Percentiles rank a stretch among this genome's conserved stretches.
phyloP scores from a whole-genome alignment of 2,113 vertebrate genomes.

The Hippocampus zosterae region DNA sequence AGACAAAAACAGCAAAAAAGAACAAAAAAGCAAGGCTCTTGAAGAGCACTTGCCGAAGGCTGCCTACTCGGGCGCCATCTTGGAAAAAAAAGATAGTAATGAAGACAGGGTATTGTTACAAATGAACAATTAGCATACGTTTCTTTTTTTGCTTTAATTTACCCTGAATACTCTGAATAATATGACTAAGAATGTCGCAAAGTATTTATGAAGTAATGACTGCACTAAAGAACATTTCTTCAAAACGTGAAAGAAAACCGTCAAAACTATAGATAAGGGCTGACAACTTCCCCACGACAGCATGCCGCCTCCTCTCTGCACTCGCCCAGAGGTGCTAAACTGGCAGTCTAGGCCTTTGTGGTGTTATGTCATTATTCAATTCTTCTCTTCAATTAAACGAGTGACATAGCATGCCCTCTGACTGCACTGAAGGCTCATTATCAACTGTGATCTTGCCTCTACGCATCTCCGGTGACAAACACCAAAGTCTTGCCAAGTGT shows the following conservation, averaged over 20 bases:
- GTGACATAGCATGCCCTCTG: conserved; percentile 45
- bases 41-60: too few relatives aligned
- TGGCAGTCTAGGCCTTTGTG: conserved; percentile 34
- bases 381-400: conserved; percentile 45
- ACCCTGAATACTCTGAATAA: conserved; percentile 25
- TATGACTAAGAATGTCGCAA: conserved; percentile 21
- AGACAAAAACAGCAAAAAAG: too few relatives aligned
- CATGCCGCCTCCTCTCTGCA: neutral
- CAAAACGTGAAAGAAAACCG: conserved; percentile 2
- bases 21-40: too few relatives aligned
- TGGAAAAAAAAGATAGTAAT: too few relatives aligned
- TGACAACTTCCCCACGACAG: neutral
- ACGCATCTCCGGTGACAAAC: conserved; percentile 19
- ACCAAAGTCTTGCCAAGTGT: conserved; percentile 20
- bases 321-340: conserved; percentile 32
- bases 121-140: conserved; percentile 40
- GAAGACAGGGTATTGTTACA: conserved; percentile 38
- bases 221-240: neutral
- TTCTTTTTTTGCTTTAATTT: conserved; percentile 28
- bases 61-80: too few relatives aligned
- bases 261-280: neutral
- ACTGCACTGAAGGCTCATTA: conserved; percentile 19
- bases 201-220: conserved; percentile 28
- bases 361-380: conserved; percentile 34
- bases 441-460: conserved; percentile 32